Conservation (phyloP, 2,888 invertebrate species). For the Ophion ellenae region DNA sequence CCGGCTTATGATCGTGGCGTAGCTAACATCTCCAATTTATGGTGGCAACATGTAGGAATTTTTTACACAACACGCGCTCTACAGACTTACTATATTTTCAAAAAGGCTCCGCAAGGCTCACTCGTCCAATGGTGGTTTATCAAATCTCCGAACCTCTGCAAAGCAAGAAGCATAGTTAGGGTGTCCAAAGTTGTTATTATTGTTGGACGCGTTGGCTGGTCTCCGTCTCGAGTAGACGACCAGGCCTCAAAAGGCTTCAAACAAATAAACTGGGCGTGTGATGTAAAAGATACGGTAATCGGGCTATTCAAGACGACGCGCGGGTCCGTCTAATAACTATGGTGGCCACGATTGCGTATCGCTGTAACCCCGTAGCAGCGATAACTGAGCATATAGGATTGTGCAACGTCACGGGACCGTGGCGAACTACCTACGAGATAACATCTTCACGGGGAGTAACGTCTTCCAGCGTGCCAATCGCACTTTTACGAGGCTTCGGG, state of each 20-base stretch:
- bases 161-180: background rate
- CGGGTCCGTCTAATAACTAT: slow-evolving; percentile 18
- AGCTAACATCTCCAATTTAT: too few relatives aligned
- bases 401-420: slow-evolving; percentile 65
- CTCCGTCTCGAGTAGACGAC: background rate
- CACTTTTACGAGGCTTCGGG: slow-evolving; percentile 57
- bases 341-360: slow-evolving; percentile 10
- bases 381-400: slow-evolving; percentile 42
- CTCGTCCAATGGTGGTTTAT: background rate
- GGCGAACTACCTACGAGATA: slow-evolving; percentile 64
- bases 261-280: slow-evolving; percentile 10
- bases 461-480: slow-evolving; percentile 64
- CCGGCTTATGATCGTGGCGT: too few relatives aligned
- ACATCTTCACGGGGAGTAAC: slow-evolving; percentile 62
- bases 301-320: background rate
- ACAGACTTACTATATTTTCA: too few relatives aligned
- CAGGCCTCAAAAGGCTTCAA: background rate
- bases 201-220: background rate
- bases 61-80: too few relatives aligned
- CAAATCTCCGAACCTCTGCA: background rate
- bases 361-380: background rate
- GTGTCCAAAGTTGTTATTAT: slow-evolving; percentile 4
- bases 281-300: slow-evolving; percentile 5
- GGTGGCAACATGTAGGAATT: too few relatives aligned
- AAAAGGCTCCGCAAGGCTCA: too few relatives aligned